A percentile compares a stretch with the other conserved stretches of the same genome.
Evolutionary conservation across 2,113 vertebrate species (phyloP).

Genomic region (Aplodontia rufa): DNA sequence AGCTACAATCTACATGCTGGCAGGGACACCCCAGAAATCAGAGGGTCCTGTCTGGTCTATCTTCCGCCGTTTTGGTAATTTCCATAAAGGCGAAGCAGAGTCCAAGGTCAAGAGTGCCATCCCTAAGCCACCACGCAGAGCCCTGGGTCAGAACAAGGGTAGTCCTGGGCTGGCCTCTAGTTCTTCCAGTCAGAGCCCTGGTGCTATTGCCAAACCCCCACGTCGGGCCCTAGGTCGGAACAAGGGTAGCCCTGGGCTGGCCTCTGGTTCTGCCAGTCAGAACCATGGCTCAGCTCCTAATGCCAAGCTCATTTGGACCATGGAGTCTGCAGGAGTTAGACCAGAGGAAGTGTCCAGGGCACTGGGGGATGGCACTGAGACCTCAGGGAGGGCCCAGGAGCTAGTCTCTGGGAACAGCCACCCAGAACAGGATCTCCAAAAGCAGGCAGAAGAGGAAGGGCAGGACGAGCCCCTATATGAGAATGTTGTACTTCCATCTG

Average conservation of each 20-base stretch:
- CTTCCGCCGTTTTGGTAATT: slow-evolving; percentile 90
- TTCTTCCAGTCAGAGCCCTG: neutral
- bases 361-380: slow-evolving; percentile 76
- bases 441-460: slow-evolving; percentile 64
- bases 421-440: neutral
- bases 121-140: slow-evolving; percentile 89
- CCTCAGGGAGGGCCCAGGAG: slow-evolving; percentile 23
- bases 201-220: slow-evolving; percentile 89
- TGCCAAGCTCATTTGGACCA: slow-evolving; percentile 79
- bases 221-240: slow-evolving; percentile 84
- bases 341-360: slow-evolving; percentile 45
- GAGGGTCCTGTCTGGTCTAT: slow-evolving; percentile 90
- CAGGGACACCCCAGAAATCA: slow-evolving; percentile 84
- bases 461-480: slow-evolving; percentile 92
- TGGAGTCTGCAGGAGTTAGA: neutral
- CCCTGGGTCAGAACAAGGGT: slow-evolving; percentile 80
- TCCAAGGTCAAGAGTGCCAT: slow-evolving; percentile 84
- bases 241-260: slow-evolving; percentile 62
- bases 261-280: neutral
- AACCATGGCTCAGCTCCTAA: neutral
- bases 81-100: slow-evolving; percentile 87
- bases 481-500: slow-evolving; percentile 82
- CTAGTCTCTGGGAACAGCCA: neutral
- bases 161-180: neutral
- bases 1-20: slow-evolving; percentile 93